These are phyloP conservation scores for Erethizon dorsatum DNA, from an alignment of 2,797 vertebrate species.

Conservation along the genomic window DNA sequence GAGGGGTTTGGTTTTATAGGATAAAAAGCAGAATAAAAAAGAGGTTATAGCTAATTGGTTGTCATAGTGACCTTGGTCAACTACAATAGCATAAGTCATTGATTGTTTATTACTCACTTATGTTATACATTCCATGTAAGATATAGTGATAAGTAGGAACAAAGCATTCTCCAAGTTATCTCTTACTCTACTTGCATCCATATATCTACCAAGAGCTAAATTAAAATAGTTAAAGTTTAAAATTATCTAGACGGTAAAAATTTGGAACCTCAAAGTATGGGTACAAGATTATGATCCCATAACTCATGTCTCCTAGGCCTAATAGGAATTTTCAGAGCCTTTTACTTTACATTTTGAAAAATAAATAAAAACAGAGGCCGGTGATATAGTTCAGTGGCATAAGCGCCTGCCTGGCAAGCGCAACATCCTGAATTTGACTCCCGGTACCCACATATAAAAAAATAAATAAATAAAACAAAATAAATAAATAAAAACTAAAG, in stretches of 20 bases:
- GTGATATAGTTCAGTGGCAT: too few relatives aligned
- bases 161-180: not conserved
- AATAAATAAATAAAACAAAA: too few relatives aligned
- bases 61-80: not conserved
- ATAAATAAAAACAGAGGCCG: not conserved
- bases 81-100: not conserved
- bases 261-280: not conserved
- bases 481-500: not conserved
- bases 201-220: not conserved
- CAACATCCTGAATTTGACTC: too few relatives aligned
- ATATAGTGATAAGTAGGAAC: not conserved
- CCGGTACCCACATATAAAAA: too few relatives aligned
- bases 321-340: not conserved
- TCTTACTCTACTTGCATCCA: not conserved
- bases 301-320: not conserved
- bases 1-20: not conserved
- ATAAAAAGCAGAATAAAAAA: not conserved
- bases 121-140: not conserved
- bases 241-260: not conserved
- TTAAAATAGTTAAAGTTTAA: not conserved
- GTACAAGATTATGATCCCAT: not conserved
- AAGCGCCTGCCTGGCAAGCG: too few relatives aligned
- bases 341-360: not conserved
- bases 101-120: not conserved
- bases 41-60: not conserved